Evolutionary conservation across 1,140 invertebrate species (phyloP).

Genomic region (Brachionus rotundiformis): DNA sequence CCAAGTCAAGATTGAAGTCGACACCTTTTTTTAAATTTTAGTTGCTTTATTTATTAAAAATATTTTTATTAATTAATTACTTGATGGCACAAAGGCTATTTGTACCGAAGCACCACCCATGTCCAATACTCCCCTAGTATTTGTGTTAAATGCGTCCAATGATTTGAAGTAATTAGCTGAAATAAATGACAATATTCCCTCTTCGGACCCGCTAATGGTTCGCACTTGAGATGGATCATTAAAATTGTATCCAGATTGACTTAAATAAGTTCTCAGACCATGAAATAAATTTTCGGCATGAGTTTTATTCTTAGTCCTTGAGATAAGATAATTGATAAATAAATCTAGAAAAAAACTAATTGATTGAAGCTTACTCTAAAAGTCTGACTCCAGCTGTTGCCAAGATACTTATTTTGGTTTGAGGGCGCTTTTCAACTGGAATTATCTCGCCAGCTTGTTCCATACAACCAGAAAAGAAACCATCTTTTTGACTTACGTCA

Average conservation of each 20-base stretch:
- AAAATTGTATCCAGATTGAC: conserved; percentile 59
- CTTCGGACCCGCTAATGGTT: conserved; percentile 65
- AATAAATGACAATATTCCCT: conserved; percentile 67
- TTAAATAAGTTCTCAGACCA: conserved; percentile 58
- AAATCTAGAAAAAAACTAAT: no score
- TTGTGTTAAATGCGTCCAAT: conserved; percentile 52
- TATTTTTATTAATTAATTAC: conserved; percentile 62
- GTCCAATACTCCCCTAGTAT: conserved; percentile 64
- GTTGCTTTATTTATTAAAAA: no score
- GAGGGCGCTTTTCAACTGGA: neutral
- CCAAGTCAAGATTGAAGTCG: neutral
- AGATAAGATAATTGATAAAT: no score
- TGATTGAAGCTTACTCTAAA: conserved; percentile 62
- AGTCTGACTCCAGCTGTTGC: conserved; percentile 64
- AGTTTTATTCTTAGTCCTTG: conserved; percentile 50
- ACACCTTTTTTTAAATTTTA: no score
- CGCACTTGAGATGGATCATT: conserved; percentile 59
- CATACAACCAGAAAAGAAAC: no score
- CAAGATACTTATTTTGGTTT: conserved; percentile 59
- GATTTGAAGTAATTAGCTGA: conserved; percentile 62
- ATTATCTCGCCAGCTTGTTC: no score
- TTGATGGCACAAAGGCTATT: conserved; percentile 64
- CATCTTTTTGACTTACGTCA: no score
- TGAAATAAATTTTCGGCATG: conserved; percentile 57
- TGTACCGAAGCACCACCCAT: conserved; percentile 68